phyloP scores from a whole-genome alignment of 2,113 vertebrate species.

The Leptobrachium ailaonicum region DNA sequence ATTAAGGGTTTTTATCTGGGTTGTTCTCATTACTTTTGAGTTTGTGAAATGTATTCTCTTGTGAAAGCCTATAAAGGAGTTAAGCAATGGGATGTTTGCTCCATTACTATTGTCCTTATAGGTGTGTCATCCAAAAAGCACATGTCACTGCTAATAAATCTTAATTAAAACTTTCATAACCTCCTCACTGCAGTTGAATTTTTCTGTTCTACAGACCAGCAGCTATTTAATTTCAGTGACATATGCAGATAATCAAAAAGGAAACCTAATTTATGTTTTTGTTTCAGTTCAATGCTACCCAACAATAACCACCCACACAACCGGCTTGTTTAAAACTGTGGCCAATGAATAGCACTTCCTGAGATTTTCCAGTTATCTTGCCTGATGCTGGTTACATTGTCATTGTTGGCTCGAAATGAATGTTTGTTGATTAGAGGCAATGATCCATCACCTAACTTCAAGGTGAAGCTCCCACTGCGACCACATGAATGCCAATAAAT shows the following conservation, averaged over 20 bases:
- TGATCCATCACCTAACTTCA: constrained; percentile 71
- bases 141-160: no score
- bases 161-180: no score
- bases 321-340: not conserved
- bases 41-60: no score
- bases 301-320: constrained; percentile 1
- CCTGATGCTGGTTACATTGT: constrained; percentile 57
- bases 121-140: no score
- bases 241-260: not conserved
- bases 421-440: constrained; percentile 76
- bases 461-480: constrained; percentile 28
- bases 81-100: no score
- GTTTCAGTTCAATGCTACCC: constrained; percentile 4
- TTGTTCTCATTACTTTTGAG: no score
- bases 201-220: not conserved
- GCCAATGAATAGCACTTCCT: not conserved
- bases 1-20: no score
- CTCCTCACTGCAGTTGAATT: no score
- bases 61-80: no score
- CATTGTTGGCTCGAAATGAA: constrained; percentile 73
- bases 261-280: constrained; percentile 3
- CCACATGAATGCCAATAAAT: no score
- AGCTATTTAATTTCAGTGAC: not conserved
- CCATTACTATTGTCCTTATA: no score
- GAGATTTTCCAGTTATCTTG: not conserved